Evolutionary conservation across 2,888 invertebrate species (phyloP), one percentile per base, ranked within the genome.

Genomic region (Athripsodes cinereus): DNA sequence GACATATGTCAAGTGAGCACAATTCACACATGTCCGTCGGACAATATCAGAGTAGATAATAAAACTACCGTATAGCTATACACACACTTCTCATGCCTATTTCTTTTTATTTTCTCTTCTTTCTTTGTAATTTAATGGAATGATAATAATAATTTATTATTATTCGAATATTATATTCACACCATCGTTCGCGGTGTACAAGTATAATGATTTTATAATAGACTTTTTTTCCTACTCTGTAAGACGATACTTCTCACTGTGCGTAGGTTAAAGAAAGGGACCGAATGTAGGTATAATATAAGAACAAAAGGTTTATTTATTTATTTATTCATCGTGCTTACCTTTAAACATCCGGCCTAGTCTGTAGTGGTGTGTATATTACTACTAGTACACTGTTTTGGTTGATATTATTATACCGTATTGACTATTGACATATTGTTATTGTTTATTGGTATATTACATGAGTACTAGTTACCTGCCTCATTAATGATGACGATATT

Each of bases 1-100:
- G 63, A 63, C 63, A 63, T 20, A 26, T 54, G 62, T 60, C 62
- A 59, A n/a, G 46, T 21, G 19, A 19, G 19, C 51, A 44, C 26
- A 20, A 20, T 40, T n/a, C 40, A 13, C 3, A 40, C 40, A 40
- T 40, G 40, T 40, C 40, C 40, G 13, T n/a, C 40, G 40, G 31
- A 40, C 40, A 40, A 40, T 40, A 16, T n/a, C n/a, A n/a, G n/a
- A n/a, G n/a, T n/a, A n/a, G n/a, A n/a, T n/a, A n/a, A n/a, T n/a
- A n/a, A n/a, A n/a, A n/a, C n/a, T n/a, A n/a, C n/a, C n/a, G n/a
- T n/a, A n/a, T n/a, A n/a, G n/a, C n/a, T n/a, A n/a, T n/a, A n/a
- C n/a, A n/a, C n/a, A n/a, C n/a, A n/a, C n/a, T n/a, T n/a, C n/a
- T n/a, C n/a, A 40, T 26, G 40, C 13, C 2, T 40, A 3, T 26